Evolutionary conservation across 2,888 invertebrate species (phyloP), one percentile per base, ranked within the genome.

Genomic region (Ichneumoninae sp.): DNA sequence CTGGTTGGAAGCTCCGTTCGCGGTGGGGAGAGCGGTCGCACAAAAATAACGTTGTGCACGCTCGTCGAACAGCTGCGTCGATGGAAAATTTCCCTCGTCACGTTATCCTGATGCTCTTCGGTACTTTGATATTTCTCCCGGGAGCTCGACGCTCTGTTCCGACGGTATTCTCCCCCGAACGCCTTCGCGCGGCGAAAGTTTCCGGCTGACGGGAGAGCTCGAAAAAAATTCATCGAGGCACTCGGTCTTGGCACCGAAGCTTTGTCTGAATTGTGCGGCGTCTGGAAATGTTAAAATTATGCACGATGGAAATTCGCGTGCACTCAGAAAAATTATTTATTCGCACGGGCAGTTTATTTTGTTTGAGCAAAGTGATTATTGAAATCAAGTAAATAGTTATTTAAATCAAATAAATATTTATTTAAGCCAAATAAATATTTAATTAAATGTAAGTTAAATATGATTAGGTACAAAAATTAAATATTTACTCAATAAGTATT

Each of bases 21-120:
- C 75, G 81, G 65, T 69, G 63, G 40, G 71, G 78, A 76, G 77
- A 81, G 36, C 52, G 76, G 47, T 52, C 47, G 75, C 85, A 86
- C 88, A 90, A 89, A 90, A 90, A 90, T 90, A 90, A 89, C 87
- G 63, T 85, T 63, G 40, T 33, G 63, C 69, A 76, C 40, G 47
- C 50, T 60, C 50, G 86, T 73, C 87, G 83, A 83, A 86, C 85
- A 83, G 83, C 83, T 84, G 86, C 85, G 85, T 65, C 83, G 81
- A 86, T 89, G 89, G 88, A 89, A 90, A 90, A 83, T 90, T 90
- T 75, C 76, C 66, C 86, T 63, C 70, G 69, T 47, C 70, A 6
- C 73, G 36, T 54, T 68, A 47, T 70, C 52, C 52, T 70, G 60
- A 10, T 19, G 36, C 63, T 63, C n/a, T 69, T 57, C 68, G 60